phyloP scores from a whole-genome alignment of 2,797 vertebrate genomes.

The Propithecus perrieri region DNA sequence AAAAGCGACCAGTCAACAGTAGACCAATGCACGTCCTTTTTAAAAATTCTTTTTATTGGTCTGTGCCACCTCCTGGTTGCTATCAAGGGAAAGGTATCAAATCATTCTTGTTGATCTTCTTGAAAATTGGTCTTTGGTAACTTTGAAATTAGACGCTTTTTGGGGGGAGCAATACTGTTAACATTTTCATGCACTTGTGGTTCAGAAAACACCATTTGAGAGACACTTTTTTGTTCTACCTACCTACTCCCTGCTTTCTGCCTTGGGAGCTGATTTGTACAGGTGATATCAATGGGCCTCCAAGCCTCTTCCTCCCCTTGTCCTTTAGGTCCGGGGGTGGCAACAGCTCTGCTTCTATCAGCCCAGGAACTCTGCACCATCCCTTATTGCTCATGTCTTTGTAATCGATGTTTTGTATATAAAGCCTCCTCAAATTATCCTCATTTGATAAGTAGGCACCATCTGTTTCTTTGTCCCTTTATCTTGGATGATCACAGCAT shows the following conservation, averaged over 20 bases:
- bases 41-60: background rate
- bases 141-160: background rate
- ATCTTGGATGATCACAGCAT: background rate
- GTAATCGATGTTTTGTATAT: background rate
- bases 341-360: background rate
- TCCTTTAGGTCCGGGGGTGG: background rate
- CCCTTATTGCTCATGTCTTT: background rate
- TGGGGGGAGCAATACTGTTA: background rate
- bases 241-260: background rate
- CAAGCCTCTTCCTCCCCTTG: background rate
- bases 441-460: background rate
- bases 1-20: background rate
- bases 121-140: background rate
- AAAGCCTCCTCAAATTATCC: background rate
- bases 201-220: background rate
- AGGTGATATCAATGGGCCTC: background rate
- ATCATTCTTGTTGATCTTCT: background rate
- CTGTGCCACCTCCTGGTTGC: background rate
- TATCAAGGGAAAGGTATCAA: background rate
- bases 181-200: background rate
- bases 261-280: background rate
- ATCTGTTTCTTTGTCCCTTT: conserved; percentile 20
- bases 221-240: background rate
- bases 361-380: background rate
- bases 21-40: background rate